A percentile compares a stretch with the other conserved stretches of the same genome.
Conservation (phyloP, 1,140 invertebrate species). For the Rhyacophila brunnea region DNA sequence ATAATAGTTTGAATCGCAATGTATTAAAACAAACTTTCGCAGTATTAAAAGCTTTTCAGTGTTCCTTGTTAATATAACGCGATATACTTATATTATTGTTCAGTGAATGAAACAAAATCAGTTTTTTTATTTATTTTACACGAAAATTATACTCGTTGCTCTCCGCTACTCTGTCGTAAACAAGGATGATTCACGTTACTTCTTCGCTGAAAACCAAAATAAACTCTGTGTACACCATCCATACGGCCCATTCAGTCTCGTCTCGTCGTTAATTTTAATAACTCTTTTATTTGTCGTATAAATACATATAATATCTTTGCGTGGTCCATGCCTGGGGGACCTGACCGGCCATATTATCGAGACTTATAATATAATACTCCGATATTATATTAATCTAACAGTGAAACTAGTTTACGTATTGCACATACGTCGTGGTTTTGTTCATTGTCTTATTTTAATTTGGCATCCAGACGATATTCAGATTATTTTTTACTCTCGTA, state of each 20-base stretch:
- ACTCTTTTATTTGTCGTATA: constrained; percentile 3
- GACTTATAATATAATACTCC: too few relatives aligned
- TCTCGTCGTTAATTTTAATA: not conserved
- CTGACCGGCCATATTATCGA: too few relatives aligned
- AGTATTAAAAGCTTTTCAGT: too few relatives aligned
- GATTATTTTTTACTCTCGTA: too few relatives aligned
- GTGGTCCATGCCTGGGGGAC: not conserved
- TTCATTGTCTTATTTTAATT: too few relatives aligned
- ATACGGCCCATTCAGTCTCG: not conserved
- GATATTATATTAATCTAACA: too few relatives aligned
- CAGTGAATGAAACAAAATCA: not conserved
- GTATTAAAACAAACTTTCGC: not conserved
- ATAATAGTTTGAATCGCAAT: too few relatives aligned
- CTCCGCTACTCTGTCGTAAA: constrained; percentile 7
- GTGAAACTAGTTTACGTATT: too few relatives aligned
- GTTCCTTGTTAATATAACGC: too few relatives aligned
- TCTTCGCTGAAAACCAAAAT: constrained; percentile 22
- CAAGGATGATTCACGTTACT: constrained; percentile 26
- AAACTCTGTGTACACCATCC: constrained; percentile 6
- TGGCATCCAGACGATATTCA: too few relatives aligned
- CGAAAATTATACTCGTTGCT: not conserved
- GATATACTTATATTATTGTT: not conserved
- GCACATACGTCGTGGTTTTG: too few relatives aligned
- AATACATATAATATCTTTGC: not conserved
- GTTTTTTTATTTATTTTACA: not conserved